These are phyloP conservation scores for Tricholaema leucomelas DNA, from an alignment of 2,113 vertebrate species.

Conservation along the genomic window DNA sequence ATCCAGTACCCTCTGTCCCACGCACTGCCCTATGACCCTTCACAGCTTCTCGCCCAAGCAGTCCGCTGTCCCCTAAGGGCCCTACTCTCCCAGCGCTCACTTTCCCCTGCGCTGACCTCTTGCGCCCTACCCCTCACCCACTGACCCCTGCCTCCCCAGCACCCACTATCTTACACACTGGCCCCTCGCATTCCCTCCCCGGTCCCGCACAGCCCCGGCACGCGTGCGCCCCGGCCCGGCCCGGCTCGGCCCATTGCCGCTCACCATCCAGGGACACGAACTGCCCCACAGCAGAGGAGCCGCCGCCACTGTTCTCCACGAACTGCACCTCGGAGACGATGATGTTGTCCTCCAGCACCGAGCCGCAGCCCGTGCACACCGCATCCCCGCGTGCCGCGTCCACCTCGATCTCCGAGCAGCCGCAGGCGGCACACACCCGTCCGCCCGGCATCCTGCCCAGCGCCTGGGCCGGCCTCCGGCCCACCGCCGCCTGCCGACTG, in stretches of 20 bases:
- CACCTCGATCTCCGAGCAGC: slow-evolving; percentile 89
- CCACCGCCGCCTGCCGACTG: neutral
- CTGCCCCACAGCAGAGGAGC: slow-evolving; percentile 93
- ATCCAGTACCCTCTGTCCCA: neutral
- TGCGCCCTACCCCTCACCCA: neutral
- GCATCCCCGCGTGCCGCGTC: slow-evolving; percentile 92
- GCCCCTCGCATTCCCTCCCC: neutral
- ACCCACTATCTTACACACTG: neutral
- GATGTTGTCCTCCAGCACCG: slow-evolving; percentile 97
- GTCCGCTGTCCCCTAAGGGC: neutral
- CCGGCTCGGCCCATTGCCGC: neutral
- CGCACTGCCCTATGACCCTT: neutral
- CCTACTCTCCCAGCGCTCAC: neutral
- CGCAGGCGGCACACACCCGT: slow-evolving; percentile 86
- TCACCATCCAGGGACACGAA: slow-evolving; percentile 92
- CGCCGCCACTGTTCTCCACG: slow-evolving; percentile 92
- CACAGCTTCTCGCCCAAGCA: too few species aligned
- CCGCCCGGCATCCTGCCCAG: slow-evolving; percentile 78
- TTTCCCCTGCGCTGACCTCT: neutral
- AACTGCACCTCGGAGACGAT: slow-evolving; percentile 97
- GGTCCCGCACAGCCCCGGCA: neutral
- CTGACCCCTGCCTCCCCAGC: neutral
- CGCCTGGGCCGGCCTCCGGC: too few species aligned
- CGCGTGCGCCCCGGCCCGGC: neutral
- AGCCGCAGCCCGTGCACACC: slow-evolving; percentile 91